Percentiles rank a stretch among this genome's conserved stretches.
Conservation (phyloP, 2,113 vertebrate species). For the Anarrhichthys ocellatus region DNA sequence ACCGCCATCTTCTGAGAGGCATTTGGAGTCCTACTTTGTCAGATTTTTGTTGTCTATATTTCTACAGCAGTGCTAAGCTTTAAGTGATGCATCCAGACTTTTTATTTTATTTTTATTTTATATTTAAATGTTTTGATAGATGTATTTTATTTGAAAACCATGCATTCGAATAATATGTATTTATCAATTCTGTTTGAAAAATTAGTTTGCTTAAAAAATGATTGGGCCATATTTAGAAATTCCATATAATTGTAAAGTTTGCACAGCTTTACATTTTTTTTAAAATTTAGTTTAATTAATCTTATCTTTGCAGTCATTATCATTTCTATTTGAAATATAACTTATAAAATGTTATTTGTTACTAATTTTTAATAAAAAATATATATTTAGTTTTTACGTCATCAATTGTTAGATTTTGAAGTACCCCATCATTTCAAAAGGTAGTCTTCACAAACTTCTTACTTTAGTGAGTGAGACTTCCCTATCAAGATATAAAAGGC, state of each 20-base stretch:
- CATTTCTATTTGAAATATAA: not conserved
- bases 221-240: not conserved
- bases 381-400: too few species aligned
- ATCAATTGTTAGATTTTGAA: not conserved
- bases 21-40: not conserved
- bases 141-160: not conserved
- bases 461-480: not conserved
- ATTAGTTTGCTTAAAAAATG: not conserved
- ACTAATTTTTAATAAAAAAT: not conserved
- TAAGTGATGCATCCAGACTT: not conserved
- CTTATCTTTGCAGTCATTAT: not conserved
- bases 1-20: not conserved
- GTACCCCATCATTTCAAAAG: not conserved
- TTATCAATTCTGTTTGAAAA: not conserved
- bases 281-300: not conserved
- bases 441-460: not conserved
- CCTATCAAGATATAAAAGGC: not conserved
- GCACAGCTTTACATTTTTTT: not conserved
- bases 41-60: not conserved
- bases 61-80: not conserved
- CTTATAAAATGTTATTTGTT: not conserved
- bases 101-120: not conserved
- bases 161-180: not conserved
- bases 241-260: not conserved
- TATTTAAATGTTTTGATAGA: not conserved